These are phyloP conservation scores for Dromiciops gliroides DNA, from an alignment of 2,113 vertebrate genomes.

Conservation along the genomic window DNA sequence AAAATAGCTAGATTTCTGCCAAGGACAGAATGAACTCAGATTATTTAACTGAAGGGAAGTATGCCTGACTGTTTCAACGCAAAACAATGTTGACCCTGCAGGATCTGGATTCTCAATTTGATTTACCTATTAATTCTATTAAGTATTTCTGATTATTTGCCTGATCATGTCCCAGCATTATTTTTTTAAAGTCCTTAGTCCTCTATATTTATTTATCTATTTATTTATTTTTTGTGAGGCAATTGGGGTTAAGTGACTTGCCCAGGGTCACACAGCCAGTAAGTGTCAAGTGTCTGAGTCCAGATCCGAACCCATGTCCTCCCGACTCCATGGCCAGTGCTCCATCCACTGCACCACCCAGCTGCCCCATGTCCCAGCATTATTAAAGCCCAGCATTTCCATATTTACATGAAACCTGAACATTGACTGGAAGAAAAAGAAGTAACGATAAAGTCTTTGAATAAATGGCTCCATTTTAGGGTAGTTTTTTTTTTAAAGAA, in stretches of 20 bases:
- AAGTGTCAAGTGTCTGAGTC: too few relatives aligned
- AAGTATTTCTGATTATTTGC: slow-evolving; percentile 10
- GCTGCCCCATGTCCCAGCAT: background rate
- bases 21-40: slow-evolving; percentile 67
- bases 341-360: too few relatives aligned
- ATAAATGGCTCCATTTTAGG: slow-evolving; percentile 11
- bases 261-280: too few relatives aligned
- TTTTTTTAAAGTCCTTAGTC: too few relatives aligned
- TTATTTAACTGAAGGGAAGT: slow-evolving; percentile 55
- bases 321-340: too few relatives aligned
- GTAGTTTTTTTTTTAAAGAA: background rate
- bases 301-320: too few relatives aligned
- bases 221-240: too few relatives aligned
- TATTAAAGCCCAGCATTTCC: background rate
- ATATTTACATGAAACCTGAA: slow-evolving; percentile 29
- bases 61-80: background rate
- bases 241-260: too few relatives aligned
- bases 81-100: slow-evolving; percentile 27
- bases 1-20: slow-evolving; percentile 33
- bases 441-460: background rate
- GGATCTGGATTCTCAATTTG: background rate
- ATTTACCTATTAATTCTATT: slow-evolving; percentile 44
- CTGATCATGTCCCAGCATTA: background rate
- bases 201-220: too few relatives aligned
- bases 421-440: background rate